Conservation (phyloP, 2,888 invertebrate genomes). For the Ichneumon xanthorius region DNA sequence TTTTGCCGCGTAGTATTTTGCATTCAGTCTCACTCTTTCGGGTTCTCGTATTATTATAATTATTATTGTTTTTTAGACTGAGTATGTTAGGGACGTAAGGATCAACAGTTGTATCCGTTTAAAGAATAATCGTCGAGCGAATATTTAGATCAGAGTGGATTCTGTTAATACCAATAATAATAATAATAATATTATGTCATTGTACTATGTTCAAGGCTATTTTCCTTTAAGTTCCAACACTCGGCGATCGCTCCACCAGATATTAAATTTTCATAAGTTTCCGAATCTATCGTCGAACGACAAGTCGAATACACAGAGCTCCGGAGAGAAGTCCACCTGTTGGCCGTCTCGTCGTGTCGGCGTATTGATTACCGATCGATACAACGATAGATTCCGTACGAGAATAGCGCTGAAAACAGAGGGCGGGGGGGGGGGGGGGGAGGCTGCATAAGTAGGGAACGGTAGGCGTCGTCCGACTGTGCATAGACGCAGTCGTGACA, state of each 20-base stretch:
- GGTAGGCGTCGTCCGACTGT: conserved; percentile 8
- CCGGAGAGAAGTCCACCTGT: conserved; percentile 76
- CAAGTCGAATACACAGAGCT: conserved; percentile 10
- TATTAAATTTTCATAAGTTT: background rate
- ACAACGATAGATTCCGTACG: conserved; percentile 7
- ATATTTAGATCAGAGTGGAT: too few relatives aligned
- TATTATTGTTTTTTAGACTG: too few relatives aligned
- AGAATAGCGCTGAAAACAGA: background rate
- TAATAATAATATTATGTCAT: too few relatives aligned
- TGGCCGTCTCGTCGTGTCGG: conserved; percentile 80
- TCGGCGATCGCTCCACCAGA: background rate
- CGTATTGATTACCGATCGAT: conserved; percentile 49
- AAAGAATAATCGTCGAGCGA: too few relatives aligned
- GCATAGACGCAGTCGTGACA: conserved; percentile 26
- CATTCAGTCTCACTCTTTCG: too few relatives aligned
- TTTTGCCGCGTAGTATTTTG: too few relatives aligned
- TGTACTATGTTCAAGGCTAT: too few relatives aligned
- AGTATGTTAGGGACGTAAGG: too few relatives aligned
- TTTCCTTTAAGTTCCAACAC: background rate
- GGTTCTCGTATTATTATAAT: too few relatives aligned
- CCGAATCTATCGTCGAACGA: background rate
- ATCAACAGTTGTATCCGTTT: too few relatives aligned
- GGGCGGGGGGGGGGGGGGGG: background rate
- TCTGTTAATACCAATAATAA: too few relatives aligned
- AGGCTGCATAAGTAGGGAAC: background rate